Conservation (phyloP, 2,113 vertebrate genomes). For the Phalacrocorax aristotelis region DNA sequence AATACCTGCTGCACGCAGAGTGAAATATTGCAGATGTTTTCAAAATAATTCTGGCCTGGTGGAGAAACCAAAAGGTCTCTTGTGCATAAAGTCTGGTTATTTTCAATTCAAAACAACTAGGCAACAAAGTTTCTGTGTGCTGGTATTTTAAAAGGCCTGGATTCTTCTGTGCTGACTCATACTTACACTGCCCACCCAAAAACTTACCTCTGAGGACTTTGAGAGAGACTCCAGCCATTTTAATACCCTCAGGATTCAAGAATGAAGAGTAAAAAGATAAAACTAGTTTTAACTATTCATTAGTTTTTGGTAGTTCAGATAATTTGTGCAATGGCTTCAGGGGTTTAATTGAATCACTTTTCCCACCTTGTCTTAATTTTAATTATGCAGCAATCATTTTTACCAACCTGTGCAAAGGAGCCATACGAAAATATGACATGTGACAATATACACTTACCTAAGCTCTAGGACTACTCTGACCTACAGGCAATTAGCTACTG, state of each 20-base stretch:
- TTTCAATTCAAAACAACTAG: conserved; percentile 62
- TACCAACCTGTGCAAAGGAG: conserved; percentile 73
- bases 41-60: conserved; percentile 60
- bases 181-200: conserved; percentile 44
- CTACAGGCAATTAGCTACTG: conserved; percentile 79
- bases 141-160: conserved; percentile 48
- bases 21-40: conserved; percentile 75
- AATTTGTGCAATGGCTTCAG: conserved; percentile 75
- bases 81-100: conserved; percentile 56
- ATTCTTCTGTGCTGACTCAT: conserved; percentile 40
- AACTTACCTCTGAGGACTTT: conserved; percentile 26
- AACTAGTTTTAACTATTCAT: conserved; percentile 76
- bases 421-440: conserved; percentile 79
- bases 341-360: conserved; percentile 78
- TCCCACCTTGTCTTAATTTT: conserved; percentile 79
- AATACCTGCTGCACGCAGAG: conserved; percentile 62
- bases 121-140: conserved; percentile 51
- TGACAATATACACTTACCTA: conserved; percentile 83
- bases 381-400: conserved; percentile 80
- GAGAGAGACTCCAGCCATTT: conserved; percentile 22
- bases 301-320: conserved; percentile 74
- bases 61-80: conserved; percentile 63
- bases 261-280: conserved; percentile 65
- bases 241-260: conserved; percentile 43
- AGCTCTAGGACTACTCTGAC: conserved; percentile 75